Conservation (phyloP, 2,888 invertebrate species). For the Buathra laborator region DNA sequence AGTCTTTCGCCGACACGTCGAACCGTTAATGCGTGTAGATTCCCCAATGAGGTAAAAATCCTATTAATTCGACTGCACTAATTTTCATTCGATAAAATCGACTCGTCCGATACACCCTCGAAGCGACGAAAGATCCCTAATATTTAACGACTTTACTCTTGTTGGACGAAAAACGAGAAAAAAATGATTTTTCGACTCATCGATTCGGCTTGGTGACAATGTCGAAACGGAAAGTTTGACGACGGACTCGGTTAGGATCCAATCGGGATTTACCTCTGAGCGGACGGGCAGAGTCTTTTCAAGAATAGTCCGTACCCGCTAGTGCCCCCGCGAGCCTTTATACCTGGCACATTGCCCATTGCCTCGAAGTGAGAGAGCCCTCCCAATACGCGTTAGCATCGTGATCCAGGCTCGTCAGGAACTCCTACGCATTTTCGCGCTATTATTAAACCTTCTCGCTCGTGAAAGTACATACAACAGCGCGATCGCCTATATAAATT, state of each 20-base stretch:
- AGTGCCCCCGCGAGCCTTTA: conserved; percentile 58
- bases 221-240: conserved; percentile 25
- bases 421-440: conserved; percentile 66
- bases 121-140: too few relatives aligned
- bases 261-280: conserved; percentile 58
- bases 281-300: conserved; percentile 58
- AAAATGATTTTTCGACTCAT: background rate
- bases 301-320: conserved; percentile 61
- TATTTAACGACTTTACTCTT: background rate
- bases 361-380: conserved; percentile 23
- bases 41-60: too few relatives aligned
- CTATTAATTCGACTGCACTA: too few relatives aligned
- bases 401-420: conserved; percentile 66
- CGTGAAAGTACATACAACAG: conserved; percentile 34
- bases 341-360: conserved; percentile 65
- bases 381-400: conserved; percentile 52
- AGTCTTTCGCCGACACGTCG: conserved; percentile 7
- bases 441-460: conserved; percentile 61
- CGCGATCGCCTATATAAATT: background rate
- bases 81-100: too few relatives aligned
- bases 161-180: background rate
- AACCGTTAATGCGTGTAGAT: conserved; percentile 14
- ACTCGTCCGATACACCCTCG: too few relatives aligned
- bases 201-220: conserved; percentile 25
- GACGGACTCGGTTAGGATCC: conserved; percentile 34